These are phyloP conservation scores for Acropora tenuis DNA, from an alignment of 64 coral and sea anemone species.

Conservation along the genomic window DNA sequence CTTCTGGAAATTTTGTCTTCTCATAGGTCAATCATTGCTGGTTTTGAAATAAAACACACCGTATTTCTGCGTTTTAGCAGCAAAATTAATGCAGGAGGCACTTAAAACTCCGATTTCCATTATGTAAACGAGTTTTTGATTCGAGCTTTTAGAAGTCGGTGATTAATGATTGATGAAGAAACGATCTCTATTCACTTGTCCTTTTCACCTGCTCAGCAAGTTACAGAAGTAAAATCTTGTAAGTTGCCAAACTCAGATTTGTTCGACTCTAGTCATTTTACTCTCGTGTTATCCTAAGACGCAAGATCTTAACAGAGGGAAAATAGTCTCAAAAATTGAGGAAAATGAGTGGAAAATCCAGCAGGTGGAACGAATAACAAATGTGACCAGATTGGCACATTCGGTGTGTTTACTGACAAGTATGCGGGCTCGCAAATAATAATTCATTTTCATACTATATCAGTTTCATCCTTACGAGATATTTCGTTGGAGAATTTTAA, in stretches of 20 bases:
- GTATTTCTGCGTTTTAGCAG: neutral
- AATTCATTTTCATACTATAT: neutral
- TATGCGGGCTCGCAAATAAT: neutral
- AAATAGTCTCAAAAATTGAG: too few relatives aligned
- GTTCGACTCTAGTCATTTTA: neutral
- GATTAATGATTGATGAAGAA: slow-evolving; percentile 28
- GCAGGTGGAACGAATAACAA: neutral
- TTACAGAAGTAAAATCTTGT: neutral
- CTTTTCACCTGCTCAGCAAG: neutral
- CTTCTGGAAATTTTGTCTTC: neutral
- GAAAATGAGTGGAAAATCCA: neutral
- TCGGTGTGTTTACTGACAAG: neutral
- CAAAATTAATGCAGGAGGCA: neutral
- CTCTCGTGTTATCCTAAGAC: neutral
- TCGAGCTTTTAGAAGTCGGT: neutral
- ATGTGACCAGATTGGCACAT: neutral
- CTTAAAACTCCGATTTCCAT: neutral
- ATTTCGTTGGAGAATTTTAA: neutral
- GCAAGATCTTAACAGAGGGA: too few relatives aligned
- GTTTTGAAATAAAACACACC: neutral
- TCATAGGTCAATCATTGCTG: neutral
- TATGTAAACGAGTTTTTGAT: neutral
- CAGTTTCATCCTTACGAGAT: neutral
- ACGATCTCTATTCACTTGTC: neutral
- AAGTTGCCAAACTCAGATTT: neutral